Conservation (phyloP, 2,113 vertebrate genomes). For the Asarcornis scutulata region DNA sequence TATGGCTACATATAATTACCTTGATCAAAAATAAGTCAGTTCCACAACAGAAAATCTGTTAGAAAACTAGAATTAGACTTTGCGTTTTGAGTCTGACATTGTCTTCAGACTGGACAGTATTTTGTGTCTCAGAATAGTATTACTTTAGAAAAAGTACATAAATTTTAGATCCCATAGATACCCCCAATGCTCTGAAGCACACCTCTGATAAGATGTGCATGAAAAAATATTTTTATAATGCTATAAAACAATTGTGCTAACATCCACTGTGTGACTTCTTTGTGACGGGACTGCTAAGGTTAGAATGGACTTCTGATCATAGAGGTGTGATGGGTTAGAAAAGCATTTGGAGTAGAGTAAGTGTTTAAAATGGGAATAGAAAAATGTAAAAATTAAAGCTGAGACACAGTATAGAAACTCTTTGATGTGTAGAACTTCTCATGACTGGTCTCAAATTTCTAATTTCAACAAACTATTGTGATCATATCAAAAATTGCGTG, state of each 20-base stretch:
- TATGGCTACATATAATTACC: background rate
- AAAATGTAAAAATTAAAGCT: background rate
- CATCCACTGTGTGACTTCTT: background rate
- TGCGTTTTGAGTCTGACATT: background rate
- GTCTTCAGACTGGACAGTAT: too few relatives aligned
- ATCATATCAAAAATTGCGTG: background rate
- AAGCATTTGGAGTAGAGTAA: background rate
- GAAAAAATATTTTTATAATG: background rate
- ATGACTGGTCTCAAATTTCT: background rate
- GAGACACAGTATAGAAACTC: background rate
- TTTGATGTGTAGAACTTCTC: background rate
- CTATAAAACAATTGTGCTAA: background rate
- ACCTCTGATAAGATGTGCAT: rapidly evolving
- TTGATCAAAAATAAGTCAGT: background rate
- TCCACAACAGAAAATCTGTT: background rate
- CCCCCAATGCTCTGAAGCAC: background rate
- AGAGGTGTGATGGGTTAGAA: background rate
- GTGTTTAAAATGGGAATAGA: background rate
- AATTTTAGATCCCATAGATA: background rate
- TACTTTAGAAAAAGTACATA: background rate
- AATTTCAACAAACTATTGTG: background rate
- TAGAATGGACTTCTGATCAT: background rate
- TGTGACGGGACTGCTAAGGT: background rate
- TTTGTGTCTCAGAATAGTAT: background rate
- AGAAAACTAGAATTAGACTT: background rate